Evolutionary conservation across 2,888 invertebrate genomes (phyloP).

Genomic region (Parochlus steinenii): DNA sequence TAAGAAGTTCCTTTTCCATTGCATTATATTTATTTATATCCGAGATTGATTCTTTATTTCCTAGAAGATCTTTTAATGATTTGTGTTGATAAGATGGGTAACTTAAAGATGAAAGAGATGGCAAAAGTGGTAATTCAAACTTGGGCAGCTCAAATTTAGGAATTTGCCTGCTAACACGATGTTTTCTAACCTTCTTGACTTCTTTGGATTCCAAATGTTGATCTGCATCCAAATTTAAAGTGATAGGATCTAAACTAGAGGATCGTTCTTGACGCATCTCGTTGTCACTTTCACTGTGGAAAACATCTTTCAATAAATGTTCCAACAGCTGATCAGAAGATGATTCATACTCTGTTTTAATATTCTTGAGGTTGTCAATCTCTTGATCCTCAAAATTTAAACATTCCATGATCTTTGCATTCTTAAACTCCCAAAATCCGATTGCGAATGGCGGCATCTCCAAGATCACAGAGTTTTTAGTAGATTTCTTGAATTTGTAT

Average conservation of each 20-base stretch:
- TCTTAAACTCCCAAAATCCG: slow-evolving; percentile 8
- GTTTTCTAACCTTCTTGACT: not conserved
- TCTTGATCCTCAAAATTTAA: not conserved
- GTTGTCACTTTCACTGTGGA: not conserved
- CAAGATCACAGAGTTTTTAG: slow-evolving; percentile 1
- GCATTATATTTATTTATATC: slow-evolving; percentile 7
- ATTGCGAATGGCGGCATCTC: slow-evolving; percentile 9
- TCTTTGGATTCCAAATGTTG: too few relatives aligned
- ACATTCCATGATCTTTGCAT: slow-evolving; percentile 8
- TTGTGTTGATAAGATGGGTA: slow-evolving; percentile 1
- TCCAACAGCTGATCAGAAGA: slow-evolving; percentile 3
- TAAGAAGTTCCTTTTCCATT: slow-evolving; percentile 9
- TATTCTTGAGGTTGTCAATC: not conserved
- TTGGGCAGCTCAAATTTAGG: not conserved
- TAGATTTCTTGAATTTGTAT: slow-evolving; percentile 9
- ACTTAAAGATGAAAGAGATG: slow-evolving; percentile 3
- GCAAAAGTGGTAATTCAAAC: slow-evolving; percentile 1
- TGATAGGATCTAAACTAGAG: too few relatives aligned
- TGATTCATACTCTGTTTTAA: not conserved
- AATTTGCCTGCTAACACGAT: slow-evolving; percentile 5
- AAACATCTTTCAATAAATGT: slow-evolving; percentile 2
- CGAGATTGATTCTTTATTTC: slow-evolving; percentile 1
- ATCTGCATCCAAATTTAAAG: too few relatives aligned
- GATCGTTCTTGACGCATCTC: too few relatives aligned
- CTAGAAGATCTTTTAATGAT: slow-evolving; percentile 1